Conservation (phyloP, 2,113 vertebrate genomes). For the Dipodomys stephensi region DNA sequence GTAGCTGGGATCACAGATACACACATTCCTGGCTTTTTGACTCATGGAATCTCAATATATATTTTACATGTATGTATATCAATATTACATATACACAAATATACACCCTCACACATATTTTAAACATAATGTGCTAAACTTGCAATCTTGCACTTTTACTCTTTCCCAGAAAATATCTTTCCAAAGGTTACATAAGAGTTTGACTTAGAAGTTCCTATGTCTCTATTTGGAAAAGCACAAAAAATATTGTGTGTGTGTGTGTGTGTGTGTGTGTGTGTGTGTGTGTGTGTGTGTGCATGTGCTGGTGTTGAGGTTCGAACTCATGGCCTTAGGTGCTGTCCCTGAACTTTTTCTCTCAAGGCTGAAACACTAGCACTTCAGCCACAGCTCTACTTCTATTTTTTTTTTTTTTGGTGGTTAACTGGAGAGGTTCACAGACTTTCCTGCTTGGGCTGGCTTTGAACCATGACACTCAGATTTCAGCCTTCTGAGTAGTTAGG, state of each 20-base stretch:
- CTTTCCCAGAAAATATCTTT: not conserved
- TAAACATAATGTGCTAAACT: not conserved
- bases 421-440: not conserved
- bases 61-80: too few species aligned
- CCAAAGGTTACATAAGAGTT: not conserved
- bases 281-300: too few species aligned
- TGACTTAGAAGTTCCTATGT: conserved; percentile 26
- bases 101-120: not conserved
- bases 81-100: not conserved
- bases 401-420: too few species aligned
- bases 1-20: too few species aligned
- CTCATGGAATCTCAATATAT: too few species aligned
- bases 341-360: too few species aligned
- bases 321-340: too few species aligned
- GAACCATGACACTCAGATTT: not conserved
- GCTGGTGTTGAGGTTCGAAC: too few species aligned
- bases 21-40: not conserved
- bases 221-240: not conserved
- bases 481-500: not conserved
- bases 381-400: too few species aligned
- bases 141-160: not conserved
- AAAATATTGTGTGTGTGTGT: too few species aligned
- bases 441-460: not conserved
- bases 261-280: too few species aligned
- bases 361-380: too few species aligned